Percentiles rank a stretch among this genome's conserved stretches.
Evolutionary conservation across 2,113 vertebrate genomes (phyloP).

Genomic region (Carollia perspicillata): DNA sequence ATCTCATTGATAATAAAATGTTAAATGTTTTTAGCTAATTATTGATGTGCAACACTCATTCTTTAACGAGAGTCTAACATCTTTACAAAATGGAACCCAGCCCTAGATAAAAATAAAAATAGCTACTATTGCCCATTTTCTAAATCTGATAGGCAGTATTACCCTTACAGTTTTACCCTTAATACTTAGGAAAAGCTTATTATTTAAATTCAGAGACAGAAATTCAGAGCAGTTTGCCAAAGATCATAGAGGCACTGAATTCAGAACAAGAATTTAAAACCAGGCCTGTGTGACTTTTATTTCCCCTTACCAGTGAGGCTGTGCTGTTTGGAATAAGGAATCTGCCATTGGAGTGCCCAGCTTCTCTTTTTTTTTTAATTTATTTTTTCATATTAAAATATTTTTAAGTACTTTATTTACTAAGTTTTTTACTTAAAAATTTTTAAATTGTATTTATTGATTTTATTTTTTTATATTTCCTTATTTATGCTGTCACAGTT

Average conservation of each 20-base stretch:
- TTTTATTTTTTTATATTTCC: too few species aligned
- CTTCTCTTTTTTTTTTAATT: too few species aligned
- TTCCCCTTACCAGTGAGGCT: neutral
- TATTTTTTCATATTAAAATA: too few species aligned
- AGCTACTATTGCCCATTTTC: neutral
- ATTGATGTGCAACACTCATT: neutral
- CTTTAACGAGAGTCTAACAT: neutral
- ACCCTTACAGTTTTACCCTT: neutral
- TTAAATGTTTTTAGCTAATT: neutral
- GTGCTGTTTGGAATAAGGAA: neutral
- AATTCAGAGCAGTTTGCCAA: neutral
- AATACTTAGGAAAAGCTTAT: neutral
- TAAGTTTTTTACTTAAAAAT: too few species aligned
- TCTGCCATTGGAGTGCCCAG: neutral
- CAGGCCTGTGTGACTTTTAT: neutral
- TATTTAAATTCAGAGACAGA: neutral
- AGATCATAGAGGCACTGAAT: neutral
- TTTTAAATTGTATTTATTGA: too few species aligned
- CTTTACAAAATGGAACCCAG: neutral
- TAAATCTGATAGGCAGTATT: neutral
- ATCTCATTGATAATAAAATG: neutral
- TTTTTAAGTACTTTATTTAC: too few species aligned
- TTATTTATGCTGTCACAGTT: too few species aligned
- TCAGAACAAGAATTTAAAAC: neutral
- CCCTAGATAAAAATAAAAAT: neutral